Evolutionary conservation across 2,113 vertebrate genomes (phyloP).

Genomic region (Psammodynastes pulverulentus): DNA sequence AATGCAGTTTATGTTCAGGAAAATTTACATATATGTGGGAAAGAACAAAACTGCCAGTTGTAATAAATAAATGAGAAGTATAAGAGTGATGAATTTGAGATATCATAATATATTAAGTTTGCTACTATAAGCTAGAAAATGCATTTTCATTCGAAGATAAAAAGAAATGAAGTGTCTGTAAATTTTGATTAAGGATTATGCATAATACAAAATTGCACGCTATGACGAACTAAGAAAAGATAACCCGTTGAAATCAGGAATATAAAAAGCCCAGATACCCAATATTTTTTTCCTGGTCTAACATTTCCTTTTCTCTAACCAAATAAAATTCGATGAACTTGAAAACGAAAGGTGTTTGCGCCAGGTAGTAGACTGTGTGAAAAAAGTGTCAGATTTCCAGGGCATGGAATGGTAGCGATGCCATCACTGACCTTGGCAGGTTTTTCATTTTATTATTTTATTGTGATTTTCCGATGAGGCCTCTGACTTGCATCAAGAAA

Average conservation of each 20-base stretch:
- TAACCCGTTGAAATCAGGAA: conserved; percentile 1
- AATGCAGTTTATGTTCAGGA: neutral
- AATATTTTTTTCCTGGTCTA: neutral
- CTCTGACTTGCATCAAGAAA: neutral
- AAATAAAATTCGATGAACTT: neutral
- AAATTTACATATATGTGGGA: neutral
- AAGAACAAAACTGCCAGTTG: neutral
- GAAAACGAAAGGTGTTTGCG: neutral
- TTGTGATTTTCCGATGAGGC: neutral
- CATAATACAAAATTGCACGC: conserved; percentile 9
- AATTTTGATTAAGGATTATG: neutral
- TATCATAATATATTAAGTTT: conserved; percentile 11
- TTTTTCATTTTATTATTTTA: neutral
- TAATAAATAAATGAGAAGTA: conserved; percentile 3
- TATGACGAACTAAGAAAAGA: neutral
- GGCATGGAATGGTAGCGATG: neutral
- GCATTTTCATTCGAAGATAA: neutral
- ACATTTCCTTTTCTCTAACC: neutral
- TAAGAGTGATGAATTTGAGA: conserved; percentile 1
- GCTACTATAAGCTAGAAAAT: neutral
- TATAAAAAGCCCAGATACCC: neutral
- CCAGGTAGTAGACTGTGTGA: neutral
- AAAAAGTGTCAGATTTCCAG: neutral
- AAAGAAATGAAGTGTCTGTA: neutral
- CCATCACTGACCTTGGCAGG: neutral